phyloP scores from a whole-genome alignment of 2,797 vertebrate genomes.

The Pterois miles region DNA sequence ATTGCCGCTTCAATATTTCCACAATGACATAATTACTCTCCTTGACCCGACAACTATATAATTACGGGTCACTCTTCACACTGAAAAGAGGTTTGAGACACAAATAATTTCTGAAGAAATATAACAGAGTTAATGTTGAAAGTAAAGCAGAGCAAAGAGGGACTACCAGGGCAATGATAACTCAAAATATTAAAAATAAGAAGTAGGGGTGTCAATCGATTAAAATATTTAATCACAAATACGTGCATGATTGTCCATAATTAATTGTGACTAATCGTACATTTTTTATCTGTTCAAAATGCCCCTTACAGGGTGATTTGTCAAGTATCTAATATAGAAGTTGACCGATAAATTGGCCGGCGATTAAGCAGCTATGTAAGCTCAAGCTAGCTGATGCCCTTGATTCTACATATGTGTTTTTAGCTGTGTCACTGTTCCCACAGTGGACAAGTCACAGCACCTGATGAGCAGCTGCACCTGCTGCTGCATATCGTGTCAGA shows the following conservation, averaged over 20 bases:
- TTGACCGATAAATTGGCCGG: too few relatives aligned
- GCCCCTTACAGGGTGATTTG: too few relatives aligned
- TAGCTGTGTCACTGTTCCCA: slow-evolving; percentile 33
- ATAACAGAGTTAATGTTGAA: background rate
- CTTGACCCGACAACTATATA: background rate
- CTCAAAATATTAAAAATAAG: background rate
- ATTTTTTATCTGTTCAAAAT: too few relatives aligned
- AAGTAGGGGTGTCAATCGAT: too few relatives aligned
- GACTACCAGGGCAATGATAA: background rate
- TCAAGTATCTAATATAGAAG: too few relatives aligned
- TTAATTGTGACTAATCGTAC: too few relatives aligned
- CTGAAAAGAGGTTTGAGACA: background rate
- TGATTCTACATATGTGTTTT: background rate
- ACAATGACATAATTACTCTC: slow-evolving; percentile 10
- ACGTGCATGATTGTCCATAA: too few relatives aligned
- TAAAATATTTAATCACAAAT: too few relatives aligned
- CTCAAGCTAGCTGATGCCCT: background rate
- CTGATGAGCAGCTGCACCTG: slow-evolving; percentile 54
- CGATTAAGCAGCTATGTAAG: too few relatives aligned
- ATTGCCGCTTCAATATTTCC: slow-evolving; percentile 38
- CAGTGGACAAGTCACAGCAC: slow-evolving; percentile 10
- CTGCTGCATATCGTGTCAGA: slow-evolving; percentile 34
- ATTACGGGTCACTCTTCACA: background rate
- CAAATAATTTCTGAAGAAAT: background rate
- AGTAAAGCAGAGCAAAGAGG: background rate